phyloP scores from a whole-genome alignment of 2,113 vertebrate genomes.

The Hippopotamus amphibius region DNA sequence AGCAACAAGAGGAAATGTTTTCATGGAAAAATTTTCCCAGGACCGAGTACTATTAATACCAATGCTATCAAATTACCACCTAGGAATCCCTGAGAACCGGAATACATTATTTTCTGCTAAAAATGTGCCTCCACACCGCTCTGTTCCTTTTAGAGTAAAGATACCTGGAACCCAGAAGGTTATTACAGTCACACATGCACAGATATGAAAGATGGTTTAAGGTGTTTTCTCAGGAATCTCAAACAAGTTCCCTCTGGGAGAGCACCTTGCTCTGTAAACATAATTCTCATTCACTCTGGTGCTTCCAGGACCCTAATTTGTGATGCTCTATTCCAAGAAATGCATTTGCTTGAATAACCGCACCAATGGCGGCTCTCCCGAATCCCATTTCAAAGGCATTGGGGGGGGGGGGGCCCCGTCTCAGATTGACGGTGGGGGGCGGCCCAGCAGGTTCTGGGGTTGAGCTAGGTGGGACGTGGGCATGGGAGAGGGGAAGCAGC shows the following conservation, averaged over 20 bases:
- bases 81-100: neutral
- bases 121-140: neutral
- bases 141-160: neutral
- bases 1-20: neutral
- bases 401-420: neutral
- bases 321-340: neutral
- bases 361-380: neutral
- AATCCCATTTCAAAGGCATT: neutral
- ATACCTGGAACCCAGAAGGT: neutral
- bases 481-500: too few species aligned
- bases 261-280: too few species aligned
- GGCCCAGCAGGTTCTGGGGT: neutral
- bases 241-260: neutral
- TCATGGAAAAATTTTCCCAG: neutral
- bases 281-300: neutral
- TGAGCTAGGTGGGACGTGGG: neutral
- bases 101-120: neutral
- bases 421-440: too few species aligned
- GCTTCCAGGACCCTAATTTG: too few species aligned
- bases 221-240: neutral
- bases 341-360: neutral
- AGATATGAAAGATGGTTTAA: neutral
- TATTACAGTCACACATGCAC: accelerated
- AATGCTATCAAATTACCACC: neutral
- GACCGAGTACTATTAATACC: neutral